These are phyloP conservation scores for Miltochrista miniata DNA, from an alignment of 2,888 invertebrate genomes.

Conservation along the genomic window DNA sequence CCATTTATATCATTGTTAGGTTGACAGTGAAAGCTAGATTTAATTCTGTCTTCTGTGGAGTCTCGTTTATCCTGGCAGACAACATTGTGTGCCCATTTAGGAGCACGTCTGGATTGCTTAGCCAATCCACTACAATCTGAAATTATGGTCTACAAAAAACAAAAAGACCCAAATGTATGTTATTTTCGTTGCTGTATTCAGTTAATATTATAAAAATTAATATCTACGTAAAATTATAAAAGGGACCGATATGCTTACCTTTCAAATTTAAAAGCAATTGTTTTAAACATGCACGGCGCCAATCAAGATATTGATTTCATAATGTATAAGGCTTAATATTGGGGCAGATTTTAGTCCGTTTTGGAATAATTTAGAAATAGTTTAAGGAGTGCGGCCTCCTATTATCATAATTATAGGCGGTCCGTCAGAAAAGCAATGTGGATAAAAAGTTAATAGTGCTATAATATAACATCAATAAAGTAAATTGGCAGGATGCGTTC, in stretches of 20 bases:
- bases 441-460: constrained; percentile 78
- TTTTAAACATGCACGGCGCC: constrained; percentile 55
- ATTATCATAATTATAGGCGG: constrained; percentile 76
- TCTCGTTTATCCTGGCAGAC: constrained; percentile 39
- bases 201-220: constrained; percentile 41
- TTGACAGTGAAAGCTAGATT: constrained; percentile 52
- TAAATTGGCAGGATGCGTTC: constrained; percentile 78
- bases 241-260: constrained; percentile 35
- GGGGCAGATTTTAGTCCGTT: constrained; percentile 64
- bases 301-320: constrained; percentile 61
- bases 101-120: constrained; percentile 27
- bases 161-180: constrained; percentile 39
- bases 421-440: constrained; percentile 60
- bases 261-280: constrained; percentile 46
- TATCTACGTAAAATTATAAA: constrained; percentile 49
- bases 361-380: constrained; percentile 76
- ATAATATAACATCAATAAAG: constrained; percentile 78
- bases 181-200: constrained; percentile 33
- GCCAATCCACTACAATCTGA: constrained; percentile 37
- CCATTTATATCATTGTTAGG: constrained; percentile 70
- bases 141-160: constrained; percentile 41
- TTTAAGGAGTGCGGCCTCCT: constrained; percentile 67
- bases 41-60: constrained; percentile 54
- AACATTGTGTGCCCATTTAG: constrained; percentile 44
- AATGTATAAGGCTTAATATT: constrained; percentile 59